phyloP scores from a whole-genome alignment of 2,888 invertebrate species.

The Galerucella pusilla region DNA sequence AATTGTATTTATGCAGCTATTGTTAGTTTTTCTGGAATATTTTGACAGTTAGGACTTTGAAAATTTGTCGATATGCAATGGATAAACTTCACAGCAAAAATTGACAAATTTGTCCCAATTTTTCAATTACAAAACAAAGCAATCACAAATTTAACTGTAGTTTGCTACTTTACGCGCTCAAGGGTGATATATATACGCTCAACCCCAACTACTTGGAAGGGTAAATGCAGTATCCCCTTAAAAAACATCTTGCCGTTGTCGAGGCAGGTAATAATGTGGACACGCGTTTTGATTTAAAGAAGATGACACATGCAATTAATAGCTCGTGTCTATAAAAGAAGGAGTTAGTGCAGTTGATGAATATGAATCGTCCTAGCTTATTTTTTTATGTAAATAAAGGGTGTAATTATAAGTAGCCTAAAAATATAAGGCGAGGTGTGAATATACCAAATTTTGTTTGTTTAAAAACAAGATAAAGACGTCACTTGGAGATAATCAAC shows the following conservation, averaged over 20 bases:
- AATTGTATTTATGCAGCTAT: too few relatives aligned
- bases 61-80: too few relatives aligned
- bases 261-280: slow-evolving; percentile 4
- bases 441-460: not conserved
- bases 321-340: slow-evolving; percentile 16
- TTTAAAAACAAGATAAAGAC: not conserved
- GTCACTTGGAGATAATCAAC: not conserved
- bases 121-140: too few relatives aligned
- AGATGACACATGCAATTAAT: slow-evolving; percentile 15
- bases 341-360: not conserved
- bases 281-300: slow-evolving; percentile 20
- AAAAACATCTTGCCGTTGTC: not conserved
- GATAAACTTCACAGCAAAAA: too few relatives aligned
- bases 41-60: too few relatives aligned
- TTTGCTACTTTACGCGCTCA: slow-evolving; percentile 45
- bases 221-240: not conserved
- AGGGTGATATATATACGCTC: slow-evolving; percentile 60
- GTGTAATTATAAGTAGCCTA: not conserved
- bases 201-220: not conserved
- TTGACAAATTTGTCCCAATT: too few relatives aligned
- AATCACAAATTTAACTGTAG: too few relatives aligned
- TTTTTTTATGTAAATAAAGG: not conserved
- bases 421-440: not conserved
- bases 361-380: not conserved
- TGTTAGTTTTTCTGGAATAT: too few relatives aligned